phyloP scores from a whole-genome alignment of 2,797 vertebrate genomes.

The Rhabdophis nuchalis region DNA sequence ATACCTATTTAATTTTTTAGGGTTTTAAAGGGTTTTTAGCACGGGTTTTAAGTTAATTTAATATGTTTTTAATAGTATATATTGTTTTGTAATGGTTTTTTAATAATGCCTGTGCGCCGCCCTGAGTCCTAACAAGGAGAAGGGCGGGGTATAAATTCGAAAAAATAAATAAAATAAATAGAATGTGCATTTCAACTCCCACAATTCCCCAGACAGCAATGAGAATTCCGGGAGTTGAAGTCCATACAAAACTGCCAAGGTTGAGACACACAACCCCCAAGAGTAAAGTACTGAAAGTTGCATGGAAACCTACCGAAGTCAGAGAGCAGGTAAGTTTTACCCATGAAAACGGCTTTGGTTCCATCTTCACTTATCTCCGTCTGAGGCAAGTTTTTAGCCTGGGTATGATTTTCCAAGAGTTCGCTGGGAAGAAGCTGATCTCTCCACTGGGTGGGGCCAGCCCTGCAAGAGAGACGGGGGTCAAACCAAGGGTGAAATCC shows the following conservation, averaged over 20 bases:
- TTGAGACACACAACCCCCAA: background rate
- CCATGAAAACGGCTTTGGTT: conserved; percentile 41
- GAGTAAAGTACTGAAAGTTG: background rate
- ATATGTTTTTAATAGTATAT: too few species aligned
- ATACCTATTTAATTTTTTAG: too few species aligned
- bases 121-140: too few species aligned
- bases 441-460: conserved; percentile 66
- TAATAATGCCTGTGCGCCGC: too few species aligned
- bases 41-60: too few species aligned
- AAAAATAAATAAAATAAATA: too few species aligned
- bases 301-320: conserved; percentile 58
- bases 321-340: conserved; percentile 42
- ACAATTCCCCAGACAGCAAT: background rate
- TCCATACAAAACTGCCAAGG: background rate
- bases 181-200: too few species aligned
- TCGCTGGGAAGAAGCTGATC: conserved; percentile 65
- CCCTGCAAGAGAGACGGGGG: conserved; percentile 50
- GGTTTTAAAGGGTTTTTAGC: too few species aligned
- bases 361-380: conserved; percentile 49
- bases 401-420: conserved; percentile 50
- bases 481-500: too few species aligned
- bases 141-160: too few species aligned
- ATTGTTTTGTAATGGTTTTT: too few species aligned
- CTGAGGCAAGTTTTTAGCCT: conserved; percentile 31
- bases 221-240: background rate